These are phyloP conservation scores for Embidobia sp. DNA, from an alignment of 2,888 invertebrate species.

Conservation along the genomic window DNA sequence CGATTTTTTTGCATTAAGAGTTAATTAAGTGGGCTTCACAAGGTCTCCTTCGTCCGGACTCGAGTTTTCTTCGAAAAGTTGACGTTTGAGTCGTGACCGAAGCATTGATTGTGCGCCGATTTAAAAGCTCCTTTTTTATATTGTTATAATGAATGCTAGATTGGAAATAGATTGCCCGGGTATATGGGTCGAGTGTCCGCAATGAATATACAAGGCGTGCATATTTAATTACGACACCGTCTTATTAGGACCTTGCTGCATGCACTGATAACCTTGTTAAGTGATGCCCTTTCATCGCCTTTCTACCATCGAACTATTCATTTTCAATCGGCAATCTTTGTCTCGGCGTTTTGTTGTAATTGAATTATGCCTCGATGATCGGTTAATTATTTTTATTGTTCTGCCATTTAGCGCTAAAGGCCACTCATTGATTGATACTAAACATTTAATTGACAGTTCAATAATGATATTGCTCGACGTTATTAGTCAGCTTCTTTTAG, in stretches of 20 bases:
- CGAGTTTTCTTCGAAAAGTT: slow-evolving; percentile 22
- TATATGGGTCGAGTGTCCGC: slow-evolving; percentile 52
- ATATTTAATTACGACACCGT: slow-evolving; percentile 54
- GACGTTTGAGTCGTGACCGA: slow-evolving; percentile 35
- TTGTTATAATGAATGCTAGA: slow-evolving; percentile 54
- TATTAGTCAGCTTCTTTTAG: no score
- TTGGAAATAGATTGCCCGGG: slow-evolving; percentile 53
- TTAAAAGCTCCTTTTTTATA: slow-evolving; percentile 30
- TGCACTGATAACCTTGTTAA: slow-evolving; percentile 61
- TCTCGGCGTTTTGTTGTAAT: slow-evolving; percentile 5
- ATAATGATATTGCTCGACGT: no score
- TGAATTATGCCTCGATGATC: slow-evolving; percentile 16
- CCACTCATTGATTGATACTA: no score
- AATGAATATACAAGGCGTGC: slow-evolving; percentile 55
- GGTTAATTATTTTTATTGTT: not conserved
- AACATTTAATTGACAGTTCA: no score
- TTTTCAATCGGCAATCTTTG: slow-evolving; percentile 38
- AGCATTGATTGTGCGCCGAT: slow-evolving; percentile 33
- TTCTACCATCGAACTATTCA: slow-evolving; percentile 40
- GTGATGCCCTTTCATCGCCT: slow-evolving; percentile 59
- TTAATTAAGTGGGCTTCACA: slow-evolving; percentile 10
- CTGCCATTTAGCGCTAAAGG: no score
- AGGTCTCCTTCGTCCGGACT: not conserved
- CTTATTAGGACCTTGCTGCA: slow-evolving; percentile 57
- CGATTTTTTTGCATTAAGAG: slow-evolving; percentile 14